Percentiles rank a stretch among this genome's conserved stretches.
Conservation (phyloP, 2,888 invertebrate species). For the Drosophila prolongata region DNA sequence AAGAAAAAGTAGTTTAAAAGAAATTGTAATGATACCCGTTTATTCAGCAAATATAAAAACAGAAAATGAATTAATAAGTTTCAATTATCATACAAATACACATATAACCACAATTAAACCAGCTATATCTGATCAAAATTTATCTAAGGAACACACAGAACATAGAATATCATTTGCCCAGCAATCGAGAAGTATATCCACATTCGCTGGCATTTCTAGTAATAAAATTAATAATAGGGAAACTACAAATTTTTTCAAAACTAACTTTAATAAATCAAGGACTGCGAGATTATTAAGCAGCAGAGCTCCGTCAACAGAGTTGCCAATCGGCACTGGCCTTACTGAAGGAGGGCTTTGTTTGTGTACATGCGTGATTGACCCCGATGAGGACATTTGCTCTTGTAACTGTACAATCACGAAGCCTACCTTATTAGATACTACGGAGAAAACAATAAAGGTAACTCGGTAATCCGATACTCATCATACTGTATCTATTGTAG, state of each 20-base stretch:
- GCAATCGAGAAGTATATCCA: background rate
- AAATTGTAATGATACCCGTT: background rate
- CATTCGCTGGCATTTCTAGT: background rate
- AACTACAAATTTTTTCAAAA: background rate
- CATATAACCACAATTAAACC: background rate
- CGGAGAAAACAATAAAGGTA: background rate
- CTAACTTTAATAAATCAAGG: background rate
- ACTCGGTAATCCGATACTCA: background rate
- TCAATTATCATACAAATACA: background rate
- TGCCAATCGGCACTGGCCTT: background rate
- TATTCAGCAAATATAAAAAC: background rate
- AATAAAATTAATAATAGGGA: background rate
- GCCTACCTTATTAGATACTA: too few relatives aligned
- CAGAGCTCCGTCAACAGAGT: background rate
- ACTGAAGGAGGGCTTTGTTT: background rate
- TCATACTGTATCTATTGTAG: too few relatives aligned
- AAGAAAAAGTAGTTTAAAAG: too few relatives aligned
- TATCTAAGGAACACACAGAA: background rate
- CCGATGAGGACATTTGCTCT: constrained; percentile 12
- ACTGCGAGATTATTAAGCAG: background rate
- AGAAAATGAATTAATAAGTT: background rate
- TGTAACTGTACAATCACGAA: constrained; percentile 2
- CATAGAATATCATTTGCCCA: background rate
- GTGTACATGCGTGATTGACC: constrained; percentile 11
- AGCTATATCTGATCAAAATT: background rate